phyloP scores from a whole-genome alignment of 2,797 vertebrate genomes.

The Eulemur rubriventer region DNA sequence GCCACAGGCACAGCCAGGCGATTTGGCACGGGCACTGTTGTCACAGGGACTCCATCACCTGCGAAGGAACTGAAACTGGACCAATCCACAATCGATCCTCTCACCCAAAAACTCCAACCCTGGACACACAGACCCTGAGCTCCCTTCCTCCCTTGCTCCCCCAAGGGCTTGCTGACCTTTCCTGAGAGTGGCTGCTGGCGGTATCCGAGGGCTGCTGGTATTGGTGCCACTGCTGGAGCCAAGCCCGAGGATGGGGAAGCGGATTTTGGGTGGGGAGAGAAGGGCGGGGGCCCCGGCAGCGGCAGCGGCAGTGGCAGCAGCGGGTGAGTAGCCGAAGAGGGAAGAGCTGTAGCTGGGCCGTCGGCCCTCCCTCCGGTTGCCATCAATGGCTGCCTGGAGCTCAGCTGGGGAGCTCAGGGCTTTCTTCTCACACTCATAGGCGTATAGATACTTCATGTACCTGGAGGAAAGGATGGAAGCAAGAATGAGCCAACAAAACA shows the following conservation, averaged over 20 bases:
- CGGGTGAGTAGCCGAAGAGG: slow-evolving; percentile 92
- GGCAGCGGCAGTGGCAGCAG: slow-evolving; percentile 80
- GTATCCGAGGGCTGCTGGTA: slow-evolving; percentile 85
- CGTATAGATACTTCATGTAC: slow-evolving; percentile 99
- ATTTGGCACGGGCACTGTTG: slow-evolving; percentile 85
- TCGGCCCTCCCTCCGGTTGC: slow-evolving; percentile 93
- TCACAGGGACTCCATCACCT: slow-evolving; percentile 90
- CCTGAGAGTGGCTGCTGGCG: slow-evolving; percentile 81
- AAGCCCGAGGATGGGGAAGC: slow-evolving; percentile 90
- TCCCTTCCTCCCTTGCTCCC: too few relatives aligned
- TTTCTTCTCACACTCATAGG: slow-evolving; percentile 97
- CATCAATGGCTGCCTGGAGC: slow-evolving; percentile 97
- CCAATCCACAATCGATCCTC: background rate
- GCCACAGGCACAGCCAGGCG: slow-evolving; percentile 88
- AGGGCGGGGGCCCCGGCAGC: slow-evolving; percentile 86
- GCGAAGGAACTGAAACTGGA: background rate
- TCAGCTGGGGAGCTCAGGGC: slow-evolving; percentile 95
- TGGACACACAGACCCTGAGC: background rate
- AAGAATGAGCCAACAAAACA: background rate
- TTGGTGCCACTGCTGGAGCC: slow-evolving; percentile 83
- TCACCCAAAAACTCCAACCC: background rate
- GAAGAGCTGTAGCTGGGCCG: slow-evolving; percentile 96
- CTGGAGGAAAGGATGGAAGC: slow-evolving; percentile 80
- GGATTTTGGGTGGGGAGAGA: slow-evolving; percentile 94
- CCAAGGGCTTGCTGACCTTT: slow-evolving; percentile 84